Percentiles rank a stretch among this genome's conserved stretches.
Conservation (phyloP, 2,113 vertebrate species). For the Actinemys pallida region DNA sequence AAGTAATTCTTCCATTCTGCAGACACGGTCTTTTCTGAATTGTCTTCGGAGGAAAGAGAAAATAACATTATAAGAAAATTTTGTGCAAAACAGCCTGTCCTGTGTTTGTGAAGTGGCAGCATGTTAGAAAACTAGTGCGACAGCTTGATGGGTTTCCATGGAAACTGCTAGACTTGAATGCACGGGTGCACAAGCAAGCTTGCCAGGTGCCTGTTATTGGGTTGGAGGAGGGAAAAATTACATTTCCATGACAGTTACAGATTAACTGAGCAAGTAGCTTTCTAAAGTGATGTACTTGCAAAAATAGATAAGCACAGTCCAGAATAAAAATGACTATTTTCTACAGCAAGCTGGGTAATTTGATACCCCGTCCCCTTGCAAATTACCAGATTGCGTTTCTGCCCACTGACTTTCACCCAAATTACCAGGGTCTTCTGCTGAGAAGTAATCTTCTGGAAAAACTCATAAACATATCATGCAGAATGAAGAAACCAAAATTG, state of each 20-base stretch:
- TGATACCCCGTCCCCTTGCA: conserved; percentile 62
- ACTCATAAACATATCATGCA: conserved; percentile 33
- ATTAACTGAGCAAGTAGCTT: conserved; percentile 80
- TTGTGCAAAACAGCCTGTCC: conserved; percentile 48
- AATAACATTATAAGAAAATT: conserved; percentile 30
- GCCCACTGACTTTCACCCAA: conserved; percentile 55
- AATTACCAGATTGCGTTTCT: conserved; percentile 62
- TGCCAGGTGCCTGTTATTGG: conserved; percentile 74
- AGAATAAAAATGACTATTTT: conserved; percentile 71
- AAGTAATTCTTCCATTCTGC: neutral
- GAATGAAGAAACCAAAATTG: conserved; percentile 49
- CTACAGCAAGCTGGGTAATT: conserved; percentile 53
- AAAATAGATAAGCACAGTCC: conserved; percentile 69
- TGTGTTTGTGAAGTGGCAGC: conserved; percentile 46
- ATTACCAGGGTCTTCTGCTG: conserved; percentile 41
- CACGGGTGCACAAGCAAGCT: conserved; percentile 71
- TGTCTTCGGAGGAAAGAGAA: conserved; percentile 37
- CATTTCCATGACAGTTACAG: conserved; percentile 79
- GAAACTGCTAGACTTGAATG: conserved; percentile 78
- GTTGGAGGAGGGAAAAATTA: conserved; percentile 73
- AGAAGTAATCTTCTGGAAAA: conserved; percentile 49
- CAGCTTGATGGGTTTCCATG: conserved; percentile 80
- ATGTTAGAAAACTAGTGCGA: conserved; percentile 59
- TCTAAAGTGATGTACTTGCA: conserved; percentile 76
- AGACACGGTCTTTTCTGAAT: conserved; percentile 24